These are phyloP conservation scores for Sternarchorhynchus goeldii DNA, from an alignment of 2,797 vertebrate species.

Conservation along the genomic window DNA sequence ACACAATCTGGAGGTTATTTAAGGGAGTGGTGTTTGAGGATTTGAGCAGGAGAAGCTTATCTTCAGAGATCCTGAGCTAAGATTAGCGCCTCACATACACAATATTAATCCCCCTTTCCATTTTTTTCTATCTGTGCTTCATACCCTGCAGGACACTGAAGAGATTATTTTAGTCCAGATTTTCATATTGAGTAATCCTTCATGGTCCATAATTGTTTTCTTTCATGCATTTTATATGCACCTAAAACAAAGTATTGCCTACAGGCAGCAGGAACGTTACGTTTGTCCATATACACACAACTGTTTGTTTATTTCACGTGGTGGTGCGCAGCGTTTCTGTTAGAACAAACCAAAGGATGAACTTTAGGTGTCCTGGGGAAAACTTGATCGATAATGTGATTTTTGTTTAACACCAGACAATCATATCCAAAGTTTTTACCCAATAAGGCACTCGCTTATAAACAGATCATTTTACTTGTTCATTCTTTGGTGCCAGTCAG, in stretches of 20 bases:
- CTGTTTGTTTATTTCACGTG: conserved; percentile 9
- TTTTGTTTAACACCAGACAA: conserved; percentile 57
- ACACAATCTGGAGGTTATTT: conserved; percentile 62
- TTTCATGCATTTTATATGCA: no score
- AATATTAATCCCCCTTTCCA: conserved; percentile 46
- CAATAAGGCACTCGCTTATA: conserved; percentile 40
- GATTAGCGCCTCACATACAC: conserved; percentile 53
- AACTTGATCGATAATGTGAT: conserved; percentile 58
- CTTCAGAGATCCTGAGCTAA: conserved; percentile 39
- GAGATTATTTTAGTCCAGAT: conserved; percentile 31
- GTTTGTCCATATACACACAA: not conserved
- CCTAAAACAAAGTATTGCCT: not conserved
- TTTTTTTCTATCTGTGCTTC: conserved; percentile 18
- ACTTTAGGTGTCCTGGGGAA: conserved; percentile 59
- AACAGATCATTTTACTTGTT: conserved; percentile 1
- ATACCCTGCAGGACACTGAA: conserved; percentile 4
- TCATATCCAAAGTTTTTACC: conserved; percentile 48
- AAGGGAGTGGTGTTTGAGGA: conserved; percentile 48
- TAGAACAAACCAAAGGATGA: conserved; percentile 63
- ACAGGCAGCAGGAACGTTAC: not conserved
- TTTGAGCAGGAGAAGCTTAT: conserved; percentile 50
- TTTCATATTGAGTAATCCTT: conserved; percentile 28
- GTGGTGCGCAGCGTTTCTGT: conserved; percentile 49
- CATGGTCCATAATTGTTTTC: conserved; percentile 2
- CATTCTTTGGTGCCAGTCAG: conserved; percentile 24